Base-by-base conservation (phyloP, 2,888 invertebrate species). In the Synergus gifuensis region DNA sequence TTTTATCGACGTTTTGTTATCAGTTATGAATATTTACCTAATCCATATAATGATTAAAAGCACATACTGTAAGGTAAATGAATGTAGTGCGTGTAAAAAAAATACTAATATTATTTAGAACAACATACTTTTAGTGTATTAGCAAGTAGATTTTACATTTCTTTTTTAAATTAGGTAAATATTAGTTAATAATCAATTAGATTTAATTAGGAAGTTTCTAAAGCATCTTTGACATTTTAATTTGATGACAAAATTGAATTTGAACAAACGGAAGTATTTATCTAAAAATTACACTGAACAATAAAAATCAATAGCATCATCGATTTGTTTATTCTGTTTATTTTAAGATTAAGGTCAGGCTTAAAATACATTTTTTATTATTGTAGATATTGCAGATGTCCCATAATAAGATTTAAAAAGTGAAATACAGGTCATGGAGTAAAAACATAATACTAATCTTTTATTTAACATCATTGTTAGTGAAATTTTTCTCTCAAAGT, bases 1-100 rank as follows among this genome's bases (percentile, higher is more conserved):
- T 36, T 76, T 73, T 73, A 22, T 58, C 62, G 73, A 73, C 54
- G 16, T 54, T 54, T 54, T 5, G 11, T 73, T 28, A 54, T 73
- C 11, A 54, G 11, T 73, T 28, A 54, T 73, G n/a, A 54, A 73
- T 54, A 54, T 54, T 73, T 54, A 73, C 54, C 5, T 40, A 73
- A 49, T 73, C 36, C 49, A 54, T 54, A 28, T 69, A 49, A 69
- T 28, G 46, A 46, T 28, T 18, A n/a, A 22, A 67, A n/a, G 66
- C 22, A 49, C 14, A 18, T 69, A 28, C 49, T 49, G 69, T 46
- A 49, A 49, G 49, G 46, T 69, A 49, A 28, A 49, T 1, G 2
- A 49, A 69, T 46, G 1, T 49, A 12, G 14, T 16, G 28, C 28
- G 22, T 69, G 5, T 36, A 5, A 8, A 22, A 22, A 4, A 76